Evolutionary conservation across 92 coral and sea anemone species (phyloP).

Genomic region (Porites evermanni): DNA sequence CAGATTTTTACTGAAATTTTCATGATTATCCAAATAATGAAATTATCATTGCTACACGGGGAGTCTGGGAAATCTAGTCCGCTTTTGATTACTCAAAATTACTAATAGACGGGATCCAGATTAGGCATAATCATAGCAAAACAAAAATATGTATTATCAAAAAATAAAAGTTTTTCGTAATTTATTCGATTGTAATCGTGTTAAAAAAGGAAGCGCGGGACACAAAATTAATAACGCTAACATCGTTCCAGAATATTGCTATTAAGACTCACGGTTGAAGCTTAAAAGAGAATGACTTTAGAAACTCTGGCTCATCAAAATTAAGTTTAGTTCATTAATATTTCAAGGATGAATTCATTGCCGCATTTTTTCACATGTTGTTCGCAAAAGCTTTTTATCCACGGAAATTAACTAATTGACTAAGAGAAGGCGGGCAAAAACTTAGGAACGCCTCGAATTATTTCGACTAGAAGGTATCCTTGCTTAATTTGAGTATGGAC

Average conservation of each 20-base stretch:
- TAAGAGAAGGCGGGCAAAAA: neutral
- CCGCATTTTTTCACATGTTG: constrained; percentile 1
- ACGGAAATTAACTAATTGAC: constrained; percentile 24
- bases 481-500: no score
- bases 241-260: neutral
- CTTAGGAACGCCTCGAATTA: neutral
- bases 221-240: neutral
- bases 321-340: constrained; percentile 34
- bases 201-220: neutral
- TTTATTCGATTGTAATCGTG: neutral
- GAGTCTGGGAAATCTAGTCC: constrained; percentile 23
- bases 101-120: constrained; percentile 57
- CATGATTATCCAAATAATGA: neutral
- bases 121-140: constrained; percentile 72
- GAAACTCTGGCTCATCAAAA: constrained; percentile 21
- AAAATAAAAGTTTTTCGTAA: neutral
- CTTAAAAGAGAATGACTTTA: constrained; percentile 27
- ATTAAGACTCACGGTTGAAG: neutral
- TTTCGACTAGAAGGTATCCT: neutral
- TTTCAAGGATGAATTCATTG: constrained; percentile 24
- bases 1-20: neutral
- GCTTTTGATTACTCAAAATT: constrained; percentile 63
- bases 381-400: constrained; percentile 19
- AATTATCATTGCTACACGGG: constrained; percentile 36
- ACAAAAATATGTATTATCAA: neutral